phyloP scores from a whole-genome alignment of 2,113 vertebrate genomes.

The Chloroceryle aenea region DNA sequence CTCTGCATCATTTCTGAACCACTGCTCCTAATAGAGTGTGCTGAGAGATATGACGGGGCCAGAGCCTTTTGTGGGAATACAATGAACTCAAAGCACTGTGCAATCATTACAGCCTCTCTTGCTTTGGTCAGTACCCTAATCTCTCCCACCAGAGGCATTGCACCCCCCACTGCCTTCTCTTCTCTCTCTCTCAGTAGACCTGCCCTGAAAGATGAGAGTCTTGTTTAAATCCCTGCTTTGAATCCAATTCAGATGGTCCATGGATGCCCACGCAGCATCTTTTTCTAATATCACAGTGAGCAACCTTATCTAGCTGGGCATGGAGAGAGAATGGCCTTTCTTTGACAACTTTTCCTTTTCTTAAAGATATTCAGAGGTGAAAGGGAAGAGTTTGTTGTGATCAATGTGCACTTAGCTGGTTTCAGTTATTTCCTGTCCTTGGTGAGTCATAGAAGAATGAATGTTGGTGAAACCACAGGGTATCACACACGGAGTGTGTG shows the following conservation, averaged over 20 bases:
- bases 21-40: not conserved
- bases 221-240: not conserved
- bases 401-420: accelerated
- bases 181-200: not conserved
- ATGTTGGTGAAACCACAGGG: not conserved
- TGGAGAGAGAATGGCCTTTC: not conserved
- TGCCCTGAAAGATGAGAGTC: not conserved
- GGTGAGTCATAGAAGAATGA: not conserved
- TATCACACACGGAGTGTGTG: no score
- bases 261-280: not conserved
- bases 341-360: not conserved
- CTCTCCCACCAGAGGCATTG: not conserved
- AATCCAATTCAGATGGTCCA: not conserved
- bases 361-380: not conserved
- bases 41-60: not conserved
- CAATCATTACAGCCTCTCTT: not conserved
- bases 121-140: not conserved
- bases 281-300: not conserved
- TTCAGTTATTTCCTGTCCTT: not conserved
- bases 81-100: not conserved
- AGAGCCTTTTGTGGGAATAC: not conserved
- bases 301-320: not conserved
- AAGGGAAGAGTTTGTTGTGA: not conserved
- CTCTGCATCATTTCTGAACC: not conserved
- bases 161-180: not conserved